phyloP scores from a whole-genome alignment of 2,113 vertebrate species.

The Varanus komodoensis region DNA sequence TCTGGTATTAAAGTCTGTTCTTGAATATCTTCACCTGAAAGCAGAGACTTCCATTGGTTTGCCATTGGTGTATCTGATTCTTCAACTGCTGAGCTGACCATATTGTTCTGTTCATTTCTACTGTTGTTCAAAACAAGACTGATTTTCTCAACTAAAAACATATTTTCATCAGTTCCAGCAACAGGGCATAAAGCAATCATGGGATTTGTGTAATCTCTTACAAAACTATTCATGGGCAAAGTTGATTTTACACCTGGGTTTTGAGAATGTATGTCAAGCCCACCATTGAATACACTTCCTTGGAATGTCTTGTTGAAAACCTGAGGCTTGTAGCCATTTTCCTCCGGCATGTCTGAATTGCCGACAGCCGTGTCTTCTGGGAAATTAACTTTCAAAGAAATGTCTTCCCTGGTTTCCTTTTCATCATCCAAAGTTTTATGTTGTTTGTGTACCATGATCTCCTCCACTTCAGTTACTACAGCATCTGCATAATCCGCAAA shows the following conservation, averaged over 20 bases:
- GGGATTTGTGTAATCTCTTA: constrained; percentile 51
- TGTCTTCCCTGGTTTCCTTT: background rate
- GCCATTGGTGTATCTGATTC: background rate
- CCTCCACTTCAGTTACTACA: constrained; percentile 61
- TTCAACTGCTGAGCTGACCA: background rate
- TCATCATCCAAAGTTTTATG: background rate
- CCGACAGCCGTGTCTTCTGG: accelerated
- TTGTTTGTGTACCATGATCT: constrained; percentile 23
- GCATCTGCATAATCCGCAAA: constrained; percentile 62
- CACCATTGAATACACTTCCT: background rate
- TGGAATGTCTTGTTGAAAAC: accelerated
- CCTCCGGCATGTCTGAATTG: accelerated
- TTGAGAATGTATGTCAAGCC: background rate
- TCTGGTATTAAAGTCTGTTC: constrained; percentile 74
- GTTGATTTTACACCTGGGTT: background rate
- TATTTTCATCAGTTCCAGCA: background rate
- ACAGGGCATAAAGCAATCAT: constrained; percentile 12
- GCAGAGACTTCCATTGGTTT: background rate
- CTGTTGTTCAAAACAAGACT: constrained; percentile 70
- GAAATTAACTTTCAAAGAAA: accelerated
- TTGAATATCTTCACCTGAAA: constrained; percentile 19
- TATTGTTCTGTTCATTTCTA: constrained; percentile 36
- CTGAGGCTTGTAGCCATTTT: constrained; percentile 77
- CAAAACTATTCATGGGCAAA: accelerated
- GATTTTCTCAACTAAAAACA: constrained; percentile 67